These are phyloP conservation scores for Stegastes partitus DNA, from an alignment of 2,113 vertebrate genomes.

Conservation along the genomic window DNA sequence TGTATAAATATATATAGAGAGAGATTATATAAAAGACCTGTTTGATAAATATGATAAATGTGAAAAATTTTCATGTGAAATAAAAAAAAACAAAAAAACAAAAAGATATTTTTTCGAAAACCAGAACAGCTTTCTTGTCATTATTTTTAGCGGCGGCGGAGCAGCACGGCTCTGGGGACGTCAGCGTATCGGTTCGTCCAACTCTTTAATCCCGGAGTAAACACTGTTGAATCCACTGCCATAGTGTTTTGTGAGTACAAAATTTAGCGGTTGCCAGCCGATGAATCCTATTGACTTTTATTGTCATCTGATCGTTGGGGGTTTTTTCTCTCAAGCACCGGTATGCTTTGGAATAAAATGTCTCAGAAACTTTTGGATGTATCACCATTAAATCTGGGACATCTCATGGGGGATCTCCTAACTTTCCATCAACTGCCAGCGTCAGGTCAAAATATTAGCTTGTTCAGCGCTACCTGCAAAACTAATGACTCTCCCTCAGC, in stretches of 20 bases:
- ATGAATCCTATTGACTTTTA: no score
- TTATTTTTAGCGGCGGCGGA: conserved; percentile 7
- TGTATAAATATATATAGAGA: conserved; percentile 65
- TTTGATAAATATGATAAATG: conserved; percentile 85
- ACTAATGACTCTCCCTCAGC: no score
- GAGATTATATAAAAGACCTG: conserved; percentile 81
- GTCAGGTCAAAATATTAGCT: neutral
- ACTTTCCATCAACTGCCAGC: neutral
- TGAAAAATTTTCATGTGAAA: conserved; percentile 83
- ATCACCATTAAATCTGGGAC: no score
- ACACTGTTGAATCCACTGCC: neutral
- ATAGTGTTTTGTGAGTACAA: no score
- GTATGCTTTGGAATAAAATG: no score
- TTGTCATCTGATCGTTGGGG: no score
- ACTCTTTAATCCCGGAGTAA: neutral
- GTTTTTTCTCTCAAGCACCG: no score
- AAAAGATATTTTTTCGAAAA: conserved; percentile 81
- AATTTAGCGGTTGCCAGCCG: no score
- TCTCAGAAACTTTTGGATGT: no score
- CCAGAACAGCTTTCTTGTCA: conserved; percentile 43
- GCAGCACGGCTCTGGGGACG: neutral
- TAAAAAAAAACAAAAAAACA: conserved; percentile 81
- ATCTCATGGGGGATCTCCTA: no score
- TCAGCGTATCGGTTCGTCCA: neutral
- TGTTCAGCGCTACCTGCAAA: no score